Evolutionary conservation across 2,888 invertebrate species (phyloP).

Genomic region (Drosophila ustulata): DNA sequence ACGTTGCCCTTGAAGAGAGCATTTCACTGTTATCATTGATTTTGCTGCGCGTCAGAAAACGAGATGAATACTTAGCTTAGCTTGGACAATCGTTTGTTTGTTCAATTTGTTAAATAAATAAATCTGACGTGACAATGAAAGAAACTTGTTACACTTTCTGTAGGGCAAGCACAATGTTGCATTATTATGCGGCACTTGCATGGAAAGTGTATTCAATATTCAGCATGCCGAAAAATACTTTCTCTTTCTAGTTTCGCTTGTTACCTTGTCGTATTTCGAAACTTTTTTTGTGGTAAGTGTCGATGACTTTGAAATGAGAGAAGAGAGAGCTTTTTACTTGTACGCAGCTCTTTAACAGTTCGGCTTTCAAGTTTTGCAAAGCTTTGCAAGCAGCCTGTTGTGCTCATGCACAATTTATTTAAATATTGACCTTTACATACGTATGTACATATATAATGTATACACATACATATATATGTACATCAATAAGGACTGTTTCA

Average conservation of each 20-base stretch:
- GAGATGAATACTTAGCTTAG: not conserved
- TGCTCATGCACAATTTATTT: slow-evolving; percentile 3
- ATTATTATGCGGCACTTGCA: not conserved
- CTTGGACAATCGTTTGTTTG: not conserved
- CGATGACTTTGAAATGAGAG: slow-evolving; percentile 16
- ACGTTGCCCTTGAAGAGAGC: slow-evolving; percentile 9
- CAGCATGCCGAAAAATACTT: slow-evolving; percentile 16
- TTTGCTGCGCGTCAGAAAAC: not conserved
- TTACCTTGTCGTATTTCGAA: slow-evolving; percentile 37
- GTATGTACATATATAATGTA: not conserved
- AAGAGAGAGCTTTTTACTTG: slow-evolving; percentile 22
- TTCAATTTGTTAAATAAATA: not conserved
- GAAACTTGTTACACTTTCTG: not conserved
- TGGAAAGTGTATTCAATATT: slow-evolving; percentile 20
- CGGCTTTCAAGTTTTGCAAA: slow-evolving; percentile 37
- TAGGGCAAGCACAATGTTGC: not conserved
- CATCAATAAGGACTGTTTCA: not conserved
- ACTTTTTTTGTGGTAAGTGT: slow-evolving; percentile 24
- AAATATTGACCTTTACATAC: slow-evolving; percentile 25
- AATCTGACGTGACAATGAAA: not conserved
- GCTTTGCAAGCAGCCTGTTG: slow-evolving; percentile 52
- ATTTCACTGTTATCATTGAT: not conserved
- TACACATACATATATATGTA: not conserved
- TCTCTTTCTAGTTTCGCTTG: slow-evolving; percentile 26
- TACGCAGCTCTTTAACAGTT: slow-evolving; percentile 44